A percentile compares a stretch with the other conserved stretches of the same genome.
Evolutionary conservation across 1,140 invertebrate species (phyloP).

Genomic region (Caenorhabditis latens): DNA sequence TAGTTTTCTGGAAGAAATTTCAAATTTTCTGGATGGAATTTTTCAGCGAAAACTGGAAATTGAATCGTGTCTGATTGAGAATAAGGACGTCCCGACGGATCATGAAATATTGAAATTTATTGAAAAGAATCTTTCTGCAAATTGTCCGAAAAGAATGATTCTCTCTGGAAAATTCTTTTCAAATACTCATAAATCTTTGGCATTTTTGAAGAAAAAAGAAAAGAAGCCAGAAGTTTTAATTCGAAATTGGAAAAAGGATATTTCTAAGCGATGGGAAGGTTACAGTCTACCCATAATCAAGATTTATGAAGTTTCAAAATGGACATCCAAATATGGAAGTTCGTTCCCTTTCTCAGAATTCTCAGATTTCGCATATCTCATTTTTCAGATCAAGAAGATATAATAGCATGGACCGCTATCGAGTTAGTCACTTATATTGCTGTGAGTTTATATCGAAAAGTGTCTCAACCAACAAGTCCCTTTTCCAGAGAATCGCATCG

Average conservation of each 20-base stretch:
- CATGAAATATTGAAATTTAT: background rate
- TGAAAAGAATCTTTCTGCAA: background rate
- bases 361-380: background rate
- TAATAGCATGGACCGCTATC: background rate
- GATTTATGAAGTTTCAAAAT: background rate
- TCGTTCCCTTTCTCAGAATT: background rate
- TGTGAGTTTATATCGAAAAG: background rate
- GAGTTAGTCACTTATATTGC: background rate
- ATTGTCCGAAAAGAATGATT: background rate
- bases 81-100: background rate
- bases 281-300: background rate
- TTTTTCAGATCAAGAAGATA: background rate
- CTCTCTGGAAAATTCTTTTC: background rate
- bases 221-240: background rate
- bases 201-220: background rate
- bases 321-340: background rate
- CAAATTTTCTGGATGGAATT: background rate
- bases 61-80: background rate
- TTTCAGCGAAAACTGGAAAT: constrained; percentile 5
- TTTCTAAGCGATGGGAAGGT: background rate
- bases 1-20: background rate
- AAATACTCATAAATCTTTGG: background rate
- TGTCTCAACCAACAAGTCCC: background rate
- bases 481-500: background rate
- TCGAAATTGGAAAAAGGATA: background rate